Conservation (phyloP, 2,797 vertebrate species). For the Melanotaenia boesemani region DNA sequence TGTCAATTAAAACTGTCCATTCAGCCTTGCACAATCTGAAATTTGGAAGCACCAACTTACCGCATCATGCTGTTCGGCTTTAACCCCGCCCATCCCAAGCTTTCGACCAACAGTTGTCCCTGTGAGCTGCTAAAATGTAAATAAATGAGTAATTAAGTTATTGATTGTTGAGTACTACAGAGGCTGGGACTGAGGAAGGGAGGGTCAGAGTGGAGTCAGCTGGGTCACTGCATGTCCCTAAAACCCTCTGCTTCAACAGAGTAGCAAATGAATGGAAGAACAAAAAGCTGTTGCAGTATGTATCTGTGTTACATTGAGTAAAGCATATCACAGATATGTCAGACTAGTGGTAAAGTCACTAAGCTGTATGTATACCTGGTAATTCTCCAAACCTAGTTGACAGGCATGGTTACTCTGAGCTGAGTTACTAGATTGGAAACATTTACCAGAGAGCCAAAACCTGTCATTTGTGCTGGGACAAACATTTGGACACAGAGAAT, state of each 20-base stretch:
- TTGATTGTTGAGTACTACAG: too few species aligned
- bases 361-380: background rate
- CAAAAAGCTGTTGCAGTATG: background rate
- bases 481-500: slow-evolving; percentile 62
- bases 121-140: background rate
- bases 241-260: too few species aligned
- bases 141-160: too few species aligned
- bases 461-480: slow-evolving; percentile 67
- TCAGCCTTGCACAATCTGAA: too few species aligned
- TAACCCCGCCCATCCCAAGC: too few species aligned
- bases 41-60: too few species aligned
- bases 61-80: too few species aligned
- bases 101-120: too few species aligned
- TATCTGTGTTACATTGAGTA: background rate
- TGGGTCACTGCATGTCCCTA: too few species aligned
- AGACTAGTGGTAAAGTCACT: background rate
- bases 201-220: too few species aligned
- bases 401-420: slow-evolving; percentile 40
- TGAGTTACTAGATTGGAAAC: slow-evolving; percentile 55
- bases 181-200: too few species aligned
- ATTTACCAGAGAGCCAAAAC: slow-evolving; percentile 59
- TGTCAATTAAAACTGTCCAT: too few species aligned
- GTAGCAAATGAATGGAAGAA: background rate
- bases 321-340: background rate
- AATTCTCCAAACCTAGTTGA: slow-evolving; percentile 32